Evolutionary conservation across 2,888 invertebrate species (phyloP).

Genomic region (Calameuta filiformis): DNA sequence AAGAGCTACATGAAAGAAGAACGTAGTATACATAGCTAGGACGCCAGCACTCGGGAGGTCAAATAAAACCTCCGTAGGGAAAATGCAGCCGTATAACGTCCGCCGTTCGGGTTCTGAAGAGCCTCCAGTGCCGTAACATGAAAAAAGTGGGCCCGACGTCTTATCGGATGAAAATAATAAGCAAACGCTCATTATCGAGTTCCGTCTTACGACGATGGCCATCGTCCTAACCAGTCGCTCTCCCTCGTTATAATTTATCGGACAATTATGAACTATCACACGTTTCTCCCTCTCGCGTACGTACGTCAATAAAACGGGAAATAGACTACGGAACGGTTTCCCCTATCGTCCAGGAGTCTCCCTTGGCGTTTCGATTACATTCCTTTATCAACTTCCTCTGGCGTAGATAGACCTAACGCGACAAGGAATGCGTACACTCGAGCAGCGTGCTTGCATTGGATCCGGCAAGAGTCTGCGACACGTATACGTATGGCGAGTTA

Average conservation of each 20-base stretch:
- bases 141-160: slow-evolving; percentile 8
- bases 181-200: slow-evolving; percentile 6
- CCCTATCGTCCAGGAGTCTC: background rate
- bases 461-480: background rate
- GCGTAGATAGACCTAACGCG: background rate
- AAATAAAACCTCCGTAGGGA: slow-evolving; percentile 1
- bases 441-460: background rate
- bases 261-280: background rate
- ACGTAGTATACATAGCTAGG: background rate
- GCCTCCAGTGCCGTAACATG: slow-evolving; percentile 1
- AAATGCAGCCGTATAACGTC: background rate
- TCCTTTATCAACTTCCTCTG: slow-evolving; percentile 10
- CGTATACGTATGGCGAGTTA: background rate
- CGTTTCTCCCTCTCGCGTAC: background rate
- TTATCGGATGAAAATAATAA: slow-evolving; percentile 22
- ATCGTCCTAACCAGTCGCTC: background rate
- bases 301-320: background rate
- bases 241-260: background rate
- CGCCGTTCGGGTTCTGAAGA: background rate
- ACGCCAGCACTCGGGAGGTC: background rate
- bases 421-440: slow-evolving; percentile 6
- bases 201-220: background rate
- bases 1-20: slow-evolving; percentile 4
- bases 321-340: background rate
- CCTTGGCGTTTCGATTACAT: slow-evolving; percentile 5